Percentiles rank a stretch among this genome's conserved stretches.
phyloP scores from a whole-genome alignment of 2,113 vertebrate species.

The Talpa occidentalis region DNA sequence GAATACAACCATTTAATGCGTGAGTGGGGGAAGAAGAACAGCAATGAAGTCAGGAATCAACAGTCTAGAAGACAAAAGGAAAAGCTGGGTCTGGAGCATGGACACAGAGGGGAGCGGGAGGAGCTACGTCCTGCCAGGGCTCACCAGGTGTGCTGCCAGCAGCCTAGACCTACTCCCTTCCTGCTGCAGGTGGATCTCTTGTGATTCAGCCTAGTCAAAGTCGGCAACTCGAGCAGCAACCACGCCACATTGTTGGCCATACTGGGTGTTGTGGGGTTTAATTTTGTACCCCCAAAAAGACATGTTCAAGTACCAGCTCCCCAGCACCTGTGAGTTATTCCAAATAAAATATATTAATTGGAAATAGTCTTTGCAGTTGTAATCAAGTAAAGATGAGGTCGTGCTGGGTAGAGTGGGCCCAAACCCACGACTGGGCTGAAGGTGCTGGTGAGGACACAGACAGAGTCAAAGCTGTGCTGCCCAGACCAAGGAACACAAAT shows the following conservation, averaged over 20 bases:
- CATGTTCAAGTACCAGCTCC: not conserved
- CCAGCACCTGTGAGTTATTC: not conserved
- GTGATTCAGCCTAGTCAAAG: fast-evolving
- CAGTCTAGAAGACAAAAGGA: not conserved
- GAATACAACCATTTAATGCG: not conserved
- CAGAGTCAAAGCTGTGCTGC: not conserved
- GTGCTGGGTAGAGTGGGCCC: not conserved
- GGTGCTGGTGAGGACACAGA: not conserved
- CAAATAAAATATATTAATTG: not conserved
- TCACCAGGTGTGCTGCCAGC: too few species aligned
- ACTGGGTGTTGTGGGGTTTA: not conserved
- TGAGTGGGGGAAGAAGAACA: not conserved
- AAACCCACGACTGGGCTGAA: not conserved
- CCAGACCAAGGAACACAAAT: not conserved
- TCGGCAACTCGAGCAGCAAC: fast-evolving
- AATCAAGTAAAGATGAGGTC: not conserved
- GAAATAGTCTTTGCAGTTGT: not conserved
- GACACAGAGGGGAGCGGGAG: not conserved
- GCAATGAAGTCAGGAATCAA: not conserved
- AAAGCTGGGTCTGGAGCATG: not conserved
- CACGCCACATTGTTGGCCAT: too few species aligned
- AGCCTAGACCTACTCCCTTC: not conserved
- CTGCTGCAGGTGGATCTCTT: not conserved
- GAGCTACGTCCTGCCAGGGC: not conserved
- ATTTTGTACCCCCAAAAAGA: not conserved